Evolutionary conservation across 2,113 vertebrate genomes (phyloP), one percentile per base, ranked within the genome.

Genomic region (Nothoprocta pentlandii): DNA sequence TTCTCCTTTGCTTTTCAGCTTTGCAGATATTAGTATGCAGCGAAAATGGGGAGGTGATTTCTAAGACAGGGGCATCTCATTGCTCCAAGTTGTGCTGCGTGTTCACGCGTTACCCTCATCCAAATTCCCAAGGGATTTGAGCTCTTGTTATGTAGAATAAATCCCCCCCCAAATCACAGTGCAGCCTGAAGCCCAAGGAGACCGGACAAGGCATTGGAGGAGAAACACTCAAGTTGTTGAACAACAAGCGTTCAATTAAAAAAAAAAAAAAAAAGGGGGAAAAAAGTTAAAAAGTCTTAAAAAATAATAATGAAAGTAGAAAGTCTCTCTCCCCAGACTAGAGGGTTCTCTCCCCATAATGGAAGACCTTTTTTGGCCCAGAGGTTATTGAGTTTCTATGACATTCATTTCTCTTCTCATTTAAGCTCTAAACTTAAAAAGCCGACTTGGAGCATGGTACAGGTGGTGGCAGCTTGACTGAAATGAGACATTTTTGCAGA

Each of bases 401-500:
- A 73, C 12, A 23, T 15, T 87, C 10, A 1, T 44, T 76, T 32
- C 34, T 42, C 59, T 68, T 63, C 16, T 81, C 36, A 95, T 95
- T 69, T 80, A 94, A 87, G 75, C 85, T 58, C 59, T 95, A 42
- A 69, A 25, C 91, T 92, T 53, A 28, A 76, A 96, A 69, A 36
- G 9, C 51, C 78, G 47, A 5, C 34, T 79, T 26, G 71, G 62
- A 89, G 23, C 39, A 21, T 68, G 89, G 64, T 85, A 73, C 23
- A 66, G 16, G 30, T 56, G 83, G 30, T 59, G 87, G 16, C 76
- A 44, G 44, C 41, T 80, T 91, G 91, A 94, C 92, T 93, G 89
- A 89, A 96, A 93, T 49, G 87, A 46, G 96, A 75, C 70, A 51
- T 95, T 90, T 39, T 90, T 91, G 61, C 76, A 70, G 81, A 58